Percentiles rank a stretch among this genome's conserved stretches.
Evolutionary conservation across 1,140 invertebrate species (phyloP).

Genomic region (Microplitis demolitor): DNA sequence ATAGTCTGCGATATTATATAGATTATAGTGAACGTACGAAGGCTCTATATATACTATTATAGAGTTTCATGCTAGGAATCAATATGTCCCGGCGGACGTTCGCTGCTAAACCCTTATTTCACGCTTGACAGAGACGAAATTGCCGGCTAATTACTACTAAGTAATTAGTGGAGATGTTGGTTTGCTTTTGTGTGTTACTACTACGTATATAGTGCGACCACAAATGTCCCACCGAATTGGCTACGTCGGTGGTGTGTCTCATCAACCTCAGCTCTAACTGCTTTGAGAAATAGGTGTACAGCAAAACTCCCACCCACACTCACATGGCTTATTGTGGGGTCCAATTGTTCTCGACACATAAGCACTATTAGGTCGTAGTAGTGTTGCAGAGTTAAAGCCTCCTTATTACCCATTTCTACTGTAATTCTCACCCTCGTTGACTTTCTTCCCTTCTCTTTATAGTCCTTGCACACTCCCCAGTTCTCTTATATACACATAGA

Average conservation of each 20-base stretch:
- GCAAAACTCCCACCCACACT: too few relatives aligned
- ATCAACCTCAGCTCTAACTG: neutral
- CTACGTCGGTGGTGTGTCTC: neutral
- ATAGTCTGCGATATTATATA: neutral
- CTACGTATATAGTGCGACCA: neutral
- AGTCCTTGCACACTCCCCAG: neutral
- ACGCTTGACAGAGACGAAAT: constrained; percentile 40
- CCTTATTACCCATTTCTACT: constrained; percentile 16
- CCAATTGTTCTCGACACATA: neutral
- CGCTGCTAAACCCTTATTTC: constrained; percentile 40
- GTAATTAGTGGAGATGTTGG: constrained; percentile 46
- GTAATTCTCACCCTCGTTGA: constrained; percentile 16
- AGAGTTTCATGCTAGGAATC: constrained; percentile 29
- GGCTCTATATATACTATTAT: too few relatives aligned
- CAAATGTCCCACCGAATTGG: constrained; percentile 4
- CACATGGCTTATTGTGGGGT: neutral
- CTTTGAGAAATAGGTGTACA: too few relatives aligned
- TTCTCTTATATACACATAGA: too few relatives aligned
- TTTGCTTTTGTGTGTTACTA: constrained; percentile 42
- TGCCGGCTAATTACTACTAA: constrained; percentile 43
- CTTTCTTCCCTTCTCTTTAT: neutral
- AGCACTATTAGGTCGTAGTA: neutral
- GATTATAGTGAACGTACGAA: too few relatives aligned
- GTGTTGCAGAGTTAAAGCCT: neutral
- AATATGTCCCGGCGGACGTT: constrained; percentile 29